phyloP scores from a whole-genome alignment of 2,888 invertebrate genomes.

The Carterocephalus palaemon region DNA sequence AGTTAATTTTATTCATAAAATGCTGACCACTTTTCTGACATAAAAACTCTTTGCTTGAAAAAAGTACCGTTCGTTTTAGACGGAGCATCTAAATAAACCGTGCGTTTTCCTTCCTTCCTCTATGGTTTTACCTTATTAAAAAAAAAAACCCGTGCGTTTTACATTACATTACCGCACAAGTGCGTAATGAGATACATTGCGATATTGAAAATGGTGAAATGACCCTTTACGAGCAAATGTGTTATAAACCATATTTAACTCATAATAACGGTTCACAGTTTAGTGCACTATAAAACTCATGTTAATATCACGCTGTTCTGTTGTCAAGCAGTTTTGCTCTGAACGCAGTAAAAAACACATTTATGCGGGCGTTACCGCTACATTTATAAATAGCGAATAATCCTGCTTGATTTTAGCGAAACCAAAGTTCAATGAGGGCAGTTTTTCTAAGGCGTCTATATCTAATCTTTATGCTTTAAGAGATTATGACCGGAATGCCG shows the following conservation, averaged over 20 bases:
- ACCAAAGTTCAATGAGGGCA: slow-evolving; percentile 9
- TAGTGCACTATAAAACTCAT: slow-evolving; percentile 11
- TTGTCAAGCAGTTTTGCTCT: slow-evolving; percentile 12
- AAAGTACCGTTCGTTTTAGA: too few species aligned
- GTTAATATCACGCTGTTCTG: slow-evolving; percentile 10
- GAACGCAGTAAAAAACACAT: slow-evolving; percentile 19
- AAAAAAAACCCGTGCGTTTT: too few species aligned
- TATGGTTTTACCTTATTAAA: too few species aligned
- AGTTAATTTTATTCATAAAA: too few species aligned
- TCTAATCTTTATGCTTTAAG: slow-evolving; percentile 16
- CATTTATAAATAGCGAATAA: slow-evolving; percentile 18
- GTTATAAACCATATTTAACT: slow-evolving; percentile 1
- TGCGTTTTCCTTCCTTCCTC: too few species aligned
- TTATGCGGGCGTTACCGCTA: slow-evolving; percentile 23
- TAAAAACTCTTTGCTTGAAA: too few species aligned
- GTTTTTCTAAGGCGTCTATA: slow-evolving; percentile 13
- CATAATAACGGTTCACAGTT: slow-evolving; percentile 13
- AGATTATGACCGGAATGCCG: slow-evolving; percentile 4
- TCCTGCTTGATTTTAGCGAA: slow-evolving; percentile 16
- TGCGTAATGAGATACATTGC: too few species aligned
- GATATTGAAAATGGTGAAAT: too few species aligned
- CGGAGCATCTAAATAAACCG: too few species aligned
- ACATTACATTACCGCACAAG: too few species aligned
- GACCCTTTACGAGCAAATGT: background rate
- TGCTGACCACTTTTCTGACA: too few species aligned